Evolutionary conservation across 2,888 invertebrate genomes (phyloP), one percentile per base, ranked within the genome.

Genomic region (Hydriomena furcata): DNA sequence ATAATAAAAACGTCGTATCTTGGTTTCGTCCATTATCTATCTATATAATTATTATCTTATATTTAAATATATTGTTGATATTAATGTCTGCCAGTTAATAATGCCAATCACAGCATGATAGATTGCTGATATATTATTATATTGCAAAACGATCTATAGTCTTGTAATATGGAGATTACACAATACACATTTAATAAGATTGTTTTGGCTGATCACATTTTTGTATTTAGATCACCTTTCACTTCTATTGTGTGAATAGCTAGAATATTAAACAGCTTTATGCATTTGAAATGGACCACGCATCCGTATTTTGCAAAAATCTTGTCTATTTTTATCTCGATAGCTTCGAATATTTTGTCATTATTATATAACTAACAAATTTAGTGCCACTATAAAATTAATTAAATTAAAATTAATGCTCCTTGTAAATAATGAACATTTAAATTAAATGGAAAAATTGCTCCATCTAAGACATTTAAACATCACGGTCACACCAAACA

Each of bases 131-230:
- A 63, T 55, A n/a, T n/a, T n/a, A n/a, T n/a, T n/a, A 65, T 58
- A 66, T 89, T 87, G 72, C 84, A 76, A 83, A 80, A 85, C 76
- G 10, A 21, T 67, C 63, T 71, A 66, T 72, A 68, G 69, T 76
- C 73, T 74, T 73, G 68, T 78, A 80, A 80, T 76, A 76, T 75
- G 69, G 64, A 66, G 66, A 71, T 88, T 87, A 67, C 87, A 78
- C 84, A 88, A 86, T 81, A 74, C 70, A 76, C 65, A 76, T 82
- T 82, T 84, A 79, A 86, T 87, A 82, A 79, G 77, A 73, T 81
- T 80, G 63, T 81, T 79, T 80, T 78, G 82, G 77, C 72, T 79
- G 81, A 81, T 83, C 77, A 79, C 68, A 79, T 71, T 25, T 82
- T 73, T 82, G 62, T 73, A 61, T 61, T 70, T 59, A 60, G 66